phyloP scores from a whole-genome alignment of 2,888 invertebrate genomes.

The Lasioglossum marginatum region DNA sequence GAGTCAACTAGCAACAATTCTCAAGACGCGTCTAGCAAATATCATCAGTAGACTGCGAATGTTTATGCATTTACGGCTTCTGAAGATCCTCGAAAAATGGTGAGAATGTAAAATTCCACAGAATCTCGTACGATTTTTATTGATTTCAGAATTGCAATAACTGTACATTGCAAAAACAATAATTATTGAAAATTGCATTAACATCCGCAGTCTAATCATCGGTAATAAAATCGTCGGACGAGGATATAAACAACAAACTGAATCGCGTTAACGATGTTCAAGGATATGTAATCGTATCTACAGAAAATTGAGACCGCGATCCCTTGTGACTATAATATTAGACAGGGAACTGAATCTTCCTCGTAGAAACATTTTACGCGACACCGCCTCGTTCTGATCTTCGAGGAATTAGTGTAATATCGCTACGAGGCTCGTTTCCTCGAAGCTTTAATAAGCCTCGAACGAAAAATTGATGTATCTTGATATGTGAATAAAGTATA shows the following conservation, averaged over 20 bases:
- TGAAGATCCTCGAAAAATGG: no score
- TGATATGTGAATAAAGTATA: conserved; percentile 57
- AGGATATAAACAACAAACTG: conserved; percentile 13
- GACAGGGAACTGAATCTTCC: background rate
- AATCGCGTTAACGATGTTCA: background rate
- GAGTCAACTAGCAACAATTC: background rate
- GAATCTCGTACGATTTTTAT: no score
- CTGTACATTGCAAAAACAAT: no score
- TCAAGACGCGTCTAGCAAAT: background rate
- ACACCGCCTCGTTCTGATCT: background rate
- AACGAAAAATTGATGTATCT: conserved; percentile 1
- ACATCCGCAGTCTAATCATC: background rate
- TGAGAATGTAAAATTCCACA: no score
- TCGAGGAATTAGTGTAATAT: background rate
- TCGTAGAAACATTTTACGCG: background rate
- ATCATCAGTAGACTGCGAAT: background rate
- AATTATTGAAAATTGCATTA: no score
- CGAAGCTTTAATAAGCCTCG: background rate
- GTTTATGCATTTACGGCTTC: no score
- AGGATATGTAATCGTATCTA: conserved; percentile 30
- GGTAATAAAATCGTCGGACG: conserved; percentile 15
- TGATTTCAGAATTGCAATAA: no score
- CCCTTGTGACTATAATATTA: background rate
- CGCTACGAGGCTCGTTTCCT: background rate
- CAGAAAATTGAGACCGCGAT: background rate